A percentile compares a stretch with the other conserved stretches of the same genome.
phyloP scores from a whole-genome alignment of 2,797 vertebrate genomes.

The Pipistrellus nathusii region DNA sequence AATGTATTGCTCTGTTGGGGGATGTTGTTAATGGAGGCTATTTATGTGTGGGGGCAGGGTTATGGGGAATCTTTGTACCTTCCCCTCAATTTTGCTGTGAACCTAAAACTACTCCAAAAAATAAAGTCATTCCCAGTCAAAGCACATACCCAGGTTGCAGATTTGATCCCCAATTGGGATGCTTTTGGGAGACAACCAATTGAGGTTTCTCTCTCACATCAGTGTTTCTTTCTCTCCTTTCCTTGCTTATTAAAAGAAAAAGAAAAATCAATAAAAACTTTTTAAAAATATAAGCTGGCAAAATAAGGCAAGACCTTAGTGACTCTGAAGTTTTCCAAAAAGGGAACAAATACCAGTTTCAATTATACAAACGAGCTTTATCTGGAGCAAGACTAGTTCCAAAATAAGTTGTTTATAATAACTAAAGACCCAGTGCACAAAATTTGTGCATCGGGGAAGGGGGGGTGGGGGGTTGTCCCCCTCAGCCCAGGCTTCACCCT shows the following conservation, averaged over 20 bases:
- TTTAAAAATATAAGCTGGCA: not conserved
- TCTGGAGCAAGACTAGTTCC: not conserved
- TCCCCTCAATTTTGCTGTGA: not conserved
- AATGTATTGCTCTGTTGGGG: not conserved
- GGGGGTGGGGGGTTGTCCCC: too few relatives aligned
- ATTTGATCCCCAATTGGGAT: not conserved
- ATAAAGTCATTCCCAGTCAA: not conserved
- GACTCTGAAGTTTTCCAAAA: constrained; percentile 23
- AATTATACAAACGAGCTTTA: constrained; percentile 1
- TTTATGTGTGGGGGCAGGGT: not conserved
- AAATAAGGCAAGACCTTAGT: constrained; percentile 48
- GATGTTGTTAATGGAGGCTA: not conserved
- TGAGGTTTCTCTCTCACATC: not conserved
- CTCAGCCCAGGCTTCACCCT: too few relatives aligned
- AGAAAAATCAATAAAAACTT: not conserved
- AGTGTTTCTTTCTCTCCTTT: not conserved
- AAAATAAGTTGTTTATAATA: constrained; percentile 41
- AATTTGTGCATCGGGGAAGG: too few relatives aligned
- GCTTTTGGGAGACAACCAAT: not conserved
- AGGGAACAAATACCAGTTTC: not conserved
- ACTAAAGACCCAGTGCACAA: not conserved
- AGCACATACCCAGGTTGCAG: not conserved
- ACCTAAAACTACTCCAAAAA: not conserved
- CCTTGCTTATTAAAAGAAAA: not conserved
- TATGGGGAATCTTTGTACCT: not conserved